Evolutionary conservation across 2,797 vertebrate species (phyloP), one percentile per base, ranked within the genome.

Genomic region (Rhynchonycteris naso): DNA sequence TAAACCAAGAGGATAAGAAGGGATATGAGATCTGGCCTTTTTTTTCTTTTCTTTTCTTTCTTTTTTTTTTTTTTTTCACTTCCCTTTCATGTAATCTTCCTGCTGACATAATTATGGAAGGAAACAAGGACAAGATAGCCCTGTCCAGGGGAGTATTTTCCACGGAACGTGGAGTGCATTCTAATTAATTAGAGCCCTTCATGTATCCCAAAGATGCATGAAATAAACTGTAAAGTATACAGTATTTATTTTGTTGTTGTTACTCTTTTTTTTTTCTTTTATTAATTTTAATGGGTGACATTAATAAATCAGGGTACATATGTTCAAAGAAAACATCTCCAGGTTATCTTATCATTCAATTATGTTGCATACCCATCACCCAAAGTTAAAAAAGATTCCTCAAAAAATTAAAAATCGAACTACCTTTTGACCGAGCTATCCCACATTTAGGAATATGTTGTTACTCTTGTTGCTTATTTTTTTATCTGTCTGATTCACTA

Each of bases 191-290:
- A 91, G 76, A 28, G 52, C 71, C 94, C 94, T 97, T 94, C 74
- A 47, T 68, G 38, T 35, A 10, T 94, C 81, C 92, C 97, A 84
- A 97, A 98, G 96, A 98, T 16, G 59, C n/a, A 97, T 96, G 84
- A 98, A 95, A 61, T n/a, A 76, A 61, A 72, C 95, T 88, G 83
- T 66, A 97, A 95, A 97, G 96, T 94, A 94, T 69, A 58, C n/a
- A 14, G 59, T 63, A 43, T 78, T 91, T 82, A 71, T 81, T 86
- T 76, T 82, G n/a, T 59, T 66, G 58, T 71, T 50, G 26, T 58
- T 95, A 30, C 26, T 82, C n/a, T 65, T 38, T n/a, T n/a, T n/a
- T n/a, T n/a, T n/a, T n/a, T n/a, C n/a, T n/a, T n/a, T n/a, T n/a
- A n/a, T n/a, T n/a, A n/a, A n/a, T n/a, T n/a, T n/a, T n/a, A n/a